phyloP scores from a whole-genome alignment of 2,113 vertebrate species.

The Bettongia penicillata region DNA sequence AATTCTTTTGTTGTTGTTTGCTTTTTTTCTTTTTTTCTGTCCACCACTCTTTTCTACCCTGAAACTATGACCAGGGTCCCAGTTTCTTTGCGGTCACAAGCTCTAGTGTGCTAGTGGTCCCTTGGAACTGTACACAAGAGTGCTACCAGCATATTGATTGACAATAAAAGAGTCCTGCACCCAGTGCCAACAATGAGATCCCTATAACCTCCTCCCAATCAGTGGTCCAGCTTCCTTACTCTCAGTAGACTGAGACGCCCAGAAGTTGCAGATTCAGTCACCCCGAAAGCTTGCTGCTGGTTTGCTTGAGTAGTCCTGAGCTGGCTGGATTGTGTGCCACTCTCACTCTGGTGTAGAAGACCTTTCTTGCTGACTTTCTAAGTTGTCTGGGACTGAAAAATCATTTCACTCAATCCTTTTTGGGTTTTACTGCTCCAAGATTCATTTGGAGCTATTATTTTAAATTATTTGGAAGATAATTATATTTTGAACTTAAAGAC shows the following conservation, averaged over 20 bases:
- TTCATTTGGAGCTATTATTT: neutral
- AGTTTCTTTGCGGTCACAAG: neutral
- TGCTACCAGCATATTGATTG: neutral
- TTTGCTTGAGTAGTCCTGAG: neutral
- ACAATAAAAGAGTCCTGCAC: neutral
- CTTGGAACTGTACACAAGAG: accelerated
- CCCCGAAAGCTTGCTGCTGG: neutral
- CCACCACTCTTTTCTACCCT: neutral
- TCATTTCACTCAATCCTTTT: neutral
- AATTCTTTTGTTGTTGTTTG: neutral
- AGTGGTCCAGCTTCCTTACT: neutral
- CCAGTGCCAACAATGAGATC: neutral
- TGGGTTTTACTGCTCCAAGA: neutral
- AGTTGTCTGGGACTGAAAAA: neutral
- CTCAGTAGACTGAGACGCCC: neutral
- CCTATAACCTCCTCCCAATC: neutral
- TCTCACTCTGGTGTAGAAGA: neutral
- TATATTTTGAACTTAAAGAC: too few relatives aligned
- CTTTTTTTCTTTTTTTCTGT: neutral
- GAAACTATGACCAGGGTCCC: neutral
- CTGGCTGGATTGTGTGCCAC: neutral
- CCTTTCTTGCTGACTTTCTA: neutral
- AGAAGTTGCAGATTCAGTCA: neutral
- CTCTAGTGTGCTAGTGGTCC: neutral
- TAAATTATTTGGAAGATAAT: neutral